Conservation (phyloP, 2,113 vertebrate species). For the Brienomyrus longianalis region DNA sequence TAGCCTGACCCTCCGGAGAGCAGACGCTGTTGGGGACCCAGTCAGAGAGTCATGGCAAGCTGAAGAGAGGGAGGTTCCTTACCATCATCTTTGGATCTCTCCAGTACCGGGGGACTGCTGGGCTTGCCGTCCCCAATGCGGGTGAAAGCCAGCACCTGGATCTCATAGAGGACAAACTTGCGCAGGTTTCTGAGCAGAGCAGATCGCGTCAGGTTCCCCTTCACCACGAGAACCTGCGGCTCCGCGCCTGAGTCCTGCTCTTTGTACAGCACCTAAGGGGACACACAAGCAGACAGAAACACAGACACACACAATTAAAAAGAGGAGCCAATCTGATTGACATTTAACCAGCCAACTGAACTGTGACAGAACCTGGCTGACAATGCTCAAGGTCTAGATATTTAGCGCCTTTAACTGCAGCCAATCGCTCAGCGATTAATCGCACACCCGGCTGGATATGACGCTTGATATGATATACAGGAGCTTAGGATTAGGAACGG, state of each 20-base stretch:
- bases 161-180: conserved; percentile 73
- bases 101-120: conserved; percentile 63
- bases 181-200: conserved; percentile 66
- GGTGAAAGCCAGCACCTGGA: conserved; percentile 83
- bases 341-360: neutral
- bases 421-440: conserved; percentile 7
- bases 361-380: conserved; percentile 8
- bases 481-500: neutral
- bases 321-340: conserved; percentile 8
- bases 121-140: conserved; percentile 76
- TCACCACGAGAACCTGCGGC: conserved; percentile 59
- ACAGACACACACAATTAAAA: conserved; percentile 28
- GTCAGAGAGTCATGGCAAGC: neutral
- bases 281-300: neutral
- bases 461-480: conserved; percentile 10
- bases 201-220: conserved; percentile 71
- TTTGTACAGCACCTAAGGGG: conserved; percentile 70
- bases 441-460: neutral
- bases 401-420: neutral
- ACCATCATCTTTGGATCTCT: conserved; percentile 88
- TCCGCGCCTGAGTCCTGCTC: conserved; percentile 61
- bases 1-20: neutral
- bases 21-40: neutral
- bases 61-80: conserved; percentile 22
- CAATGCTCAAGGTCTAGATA: conserved; percentile 11